Percentiles rank a stretch among this genome's conserved stretches.
phyloP scores from a whole-genome alignment of 2,888 invertebrate species.

The Aleiodes testaceus region DNA sequence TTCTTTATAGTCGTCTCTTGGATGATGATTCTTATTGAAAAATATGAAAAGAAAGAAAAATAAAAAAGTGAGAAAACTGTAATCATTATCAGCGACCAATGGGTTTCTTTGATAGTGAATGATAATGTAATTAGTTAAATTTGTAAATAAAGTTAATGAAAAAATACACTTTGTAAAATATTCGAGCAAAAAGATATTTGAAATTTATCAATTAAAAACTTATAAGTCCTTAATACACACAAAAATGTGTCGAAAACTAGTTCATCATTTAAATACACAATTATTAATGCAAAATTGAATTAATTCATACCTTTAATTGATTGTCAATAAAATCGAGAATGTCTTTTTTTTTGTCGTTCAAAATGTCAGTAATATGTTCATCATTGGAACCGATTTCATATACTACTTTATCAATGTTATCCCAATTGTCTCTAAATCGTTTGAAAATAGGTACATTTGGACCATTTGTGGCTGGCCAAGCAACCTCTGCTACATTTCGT shows the following conservation, averaged over 20 bases:
- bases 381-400: slow-evolving; percentile 31
- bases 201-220: slow-evolving; percentile 13
- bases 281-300: too few species aligned
- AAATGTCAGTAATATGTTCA: neutral
- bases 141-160: too few species aligned
- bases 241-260: slow-evolving; percentile 18
- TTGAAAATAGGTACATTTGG: slow-evolving; percentile 44
- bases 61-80: neutral
- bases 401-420: slow-evolving; percentile 19
- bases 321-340: neutral
- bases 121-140: too few species aligned
- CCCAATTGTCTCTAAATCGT: slow-evolving; percentile 37
- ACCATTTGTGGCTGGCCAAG: slow-evolving; percentile 20
- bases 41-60: neutral
- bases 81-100: slow-evolving; percentile 8
- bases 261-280: slow-evolving; percentile 11
- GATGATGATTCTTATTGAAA: neutral
- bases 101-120: neutral
- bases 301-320: slow-evolving; percentile 2
- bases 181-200: neutral
- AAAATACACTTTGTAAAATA: too few species aligned
- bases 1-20: slow-evolving; percentile 4
- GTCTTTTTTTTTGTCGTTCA: neutral
- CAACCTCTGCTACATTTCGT: slow-evolving; percentile 34
- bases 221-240: neutral